Evolutionary conservation across 2,113 vertebrate genomes (phyloP), one percentile per base, ranked within the genome.

Genomic region (Motacilla alba): DNA sequence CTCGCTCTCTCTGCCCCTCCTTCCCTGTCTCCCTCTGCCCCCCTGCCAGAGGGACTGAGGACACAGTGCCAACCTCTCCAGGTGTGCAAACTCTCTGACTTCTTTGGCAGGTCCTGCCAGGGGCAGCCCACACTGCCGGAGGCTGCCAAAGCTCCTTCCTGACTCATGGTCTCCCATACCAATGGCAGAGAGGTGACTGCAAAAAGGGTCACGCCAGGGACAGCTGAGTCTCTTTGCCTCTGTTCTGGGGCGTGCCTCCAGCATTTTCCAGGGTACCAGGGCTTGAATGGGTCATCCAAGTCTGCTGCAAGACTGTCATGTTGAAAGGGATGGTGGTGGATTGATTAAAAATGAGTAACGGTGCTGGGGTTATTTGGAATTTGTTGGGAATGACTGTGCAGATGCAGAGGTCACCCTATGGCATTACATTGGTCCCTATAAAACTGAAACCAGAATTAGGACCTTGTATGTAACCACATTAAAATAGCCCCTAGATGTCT

Each of bases 61-160:
- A 81, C 95, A 69, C 73, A 17, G 86, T 87, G 94, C 79, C 94
- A 96, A 21, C 96, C 84, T 87, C 59, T 95, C 97, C 98, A 98
- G 97, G 96, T 98, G 96, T 93, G 95, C 93, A 98, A 97, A 97
- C 96, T 93, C 78, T 93, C 94, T 44, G 10, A 59, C 94, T 80
- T 72, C 92, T 95, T 95, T 97, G 97, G 97, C 97, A 95, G 91
- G 94, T 93, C 90, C 95, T 95, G 89, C 91, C 90, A 92, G 96
- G 96, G 87, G 60, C 50, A 88, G 84, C 87, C 88, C 93, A 96
- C 94, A 28, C 94, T 72, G 90, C 93, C 81, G 69, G 39, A 95
- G 80, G 94, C 94, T 97, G 95, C 94, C 97, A 97, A 88, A 78
- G 81, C 79, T 94, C 41, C 12, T 60, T 95, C 95, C 94, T 91